phyloP scores from a whole-genome alignment of 2,113 vertebrate species.

The Protobothrops mucrosquamatus region DNA sequence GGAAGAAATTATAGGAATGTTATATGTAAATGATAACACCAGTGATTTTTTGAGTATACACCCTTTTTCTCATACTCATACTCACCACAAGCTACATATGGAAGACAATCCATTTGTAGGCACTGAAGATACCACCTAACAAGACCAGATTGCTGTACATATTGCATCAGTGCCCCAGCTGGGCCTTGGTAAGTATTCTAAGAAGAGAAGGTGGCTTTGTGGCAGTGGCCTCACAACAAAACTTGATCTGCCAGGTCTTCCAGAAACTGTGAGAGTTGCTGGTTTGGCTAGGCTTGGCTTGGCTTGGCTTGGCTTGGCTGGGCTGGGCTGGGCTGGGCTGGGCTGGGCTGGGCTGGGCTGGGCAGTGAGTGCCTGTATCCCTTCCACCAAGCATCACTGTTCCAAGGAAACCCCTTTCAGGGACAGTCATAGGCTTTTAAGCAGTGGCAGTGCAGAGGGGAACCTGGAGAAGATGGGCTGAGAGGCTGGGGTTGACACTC shows the following conservation, averaged over 20 bases:
- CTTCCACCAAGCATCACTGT: neutral
- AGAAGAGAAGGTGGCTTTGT: neutral
- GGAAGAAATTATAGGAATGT: neutral
- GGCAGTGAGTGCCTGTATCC: neutral
- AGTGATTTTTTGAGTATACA: neutral
- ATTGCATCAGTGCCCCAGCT: neutral
- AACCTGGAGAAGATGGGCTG: neutral
- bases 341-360: too few relatives aligned
- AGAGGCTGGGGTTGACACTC: neutral
- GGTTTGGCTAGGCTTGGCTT: neutral
- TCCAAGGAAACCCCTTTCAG: neutral
- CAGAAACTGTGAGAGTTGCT: neutral
- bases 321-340: too few relatives aligned
- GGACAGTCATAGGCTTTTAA: neutral
- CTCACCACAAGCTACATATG: neutral
- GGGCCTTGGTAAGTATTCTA: neutral
- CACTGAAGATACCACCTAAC: neutral
- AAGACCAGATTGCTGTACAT: neutral
- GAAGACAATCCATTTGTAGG: neutral
- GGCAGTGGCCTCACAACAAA: neutral
- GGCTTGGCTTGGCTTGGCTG: too few relatives aligned
- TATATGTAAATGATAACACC: constrained; percentile 8
- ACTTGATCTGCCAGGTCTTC: neutral
- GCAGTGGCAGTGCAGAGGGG: neutral
- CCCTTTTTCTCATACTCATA: neutral